A percentile compares a stretch with the other conserved stretches of the same genome.
Evolutionary conservation across 53 echinoderm and acorn worm species (phyloP).

Genomic region (Hippasteria phrygiana): DNA sequence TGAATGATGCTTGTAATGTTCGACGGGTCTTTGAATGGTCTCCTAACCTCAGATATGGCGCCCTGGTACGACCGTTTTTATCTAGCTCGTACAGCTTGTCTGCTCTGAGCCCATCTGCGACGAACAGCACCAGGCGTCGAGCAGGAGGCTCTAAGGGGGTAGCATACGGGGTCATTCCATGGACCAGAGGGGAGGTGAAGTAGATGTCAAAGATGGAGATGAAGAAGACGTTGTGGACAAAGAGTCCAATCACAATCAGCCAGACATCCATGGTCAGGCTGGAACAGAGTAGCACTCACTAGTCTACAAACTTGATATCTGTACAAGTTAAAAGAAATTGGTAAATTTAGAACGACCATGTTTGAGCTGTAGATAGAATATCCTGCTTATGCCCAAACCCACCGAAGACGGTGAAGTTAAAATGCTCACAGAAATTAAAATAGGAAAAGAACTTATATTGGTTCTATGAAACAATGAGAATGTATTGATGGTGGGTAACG

Average conservation of each 20-base stretch:
- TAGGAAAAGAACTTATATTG: no score
- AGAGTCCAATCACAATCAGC: constrained; percentile 80
- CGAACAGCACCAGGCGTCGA: constrained; percentile 91
- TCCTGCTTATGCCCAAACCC: no score
- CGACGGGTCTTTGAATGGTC: neutral
- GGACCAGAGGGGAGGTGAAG: constrained; percentile 97
- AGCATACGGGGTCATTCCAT: constrained; percentile 91
- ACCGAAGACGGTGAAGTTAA: no score
- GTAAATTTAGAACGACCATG: no score
- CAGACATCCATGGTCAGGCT: constrained; percentile 81
- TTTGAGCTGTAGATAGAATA: no score
- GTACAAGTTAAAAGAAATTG: no score
- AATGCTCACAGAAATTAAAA: no score
- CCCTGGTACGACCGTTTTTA: constrained; percentile 71
- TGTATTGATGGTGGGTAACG: no score
- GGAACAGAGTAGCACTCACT: no score
- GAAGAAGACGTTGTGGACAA: constrained; percentile 92
- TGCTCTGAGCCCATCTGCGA: constrained; percentile 96
- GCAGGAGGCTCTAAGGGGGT: constrained; percentile 85
- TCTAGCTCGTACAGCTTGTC: constrained; percentile 89
- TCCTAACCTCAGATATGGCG: constrained; percentile 90
- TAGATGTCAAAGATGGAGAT: constrained; percentile 99
- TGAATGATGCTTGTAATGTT: no score
- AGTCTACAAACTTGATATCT: no score
- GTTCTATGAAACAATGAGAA: no score